A percentile compares a stretch with the other conserved stretches of the same genome.
phyloP scores from a whole-genome alignment of 2,888 invertebrate species.

The Herminia tarsipennalis region DNA sequence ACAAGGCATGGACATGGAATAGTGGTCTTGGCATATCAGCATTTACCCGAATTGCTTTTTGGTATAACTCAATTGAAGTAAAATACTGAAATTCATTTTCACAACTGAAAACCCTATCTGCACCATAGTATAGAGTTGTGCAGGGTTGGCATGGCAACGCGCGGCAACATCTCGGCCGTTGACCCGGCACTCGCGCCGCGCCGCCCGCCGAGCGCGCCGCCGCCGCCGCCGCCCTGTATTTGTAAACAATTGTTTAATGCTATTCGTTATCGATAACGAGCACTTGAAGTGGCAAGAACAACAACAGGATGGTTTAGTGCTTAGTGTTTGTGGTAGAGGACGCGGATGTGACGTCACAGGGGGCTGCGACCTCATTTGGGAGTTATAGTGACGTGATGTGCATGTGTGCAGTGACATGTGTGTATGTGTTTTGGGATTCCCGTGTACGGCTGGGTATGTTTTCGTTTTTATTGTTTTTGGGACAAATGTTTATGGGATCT shows the following conservation, averaged over 20 bases:
- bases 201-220: constrained; percentile 56
- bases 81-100: too few species aligned
- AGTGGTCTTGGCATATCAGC: too few species aligned
- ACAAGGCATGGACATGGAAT: too few species aligned
- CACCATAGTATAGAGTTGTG: constrained; percentile 40
- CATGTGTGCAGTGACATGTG: constrained; percentile 3
- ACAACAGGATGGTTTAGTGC: neutral
- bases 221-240: constrained; percentile 47
- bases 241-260: constrained; percentile 54
- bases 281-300: constrained; percentile 10
- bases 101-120: neutral
- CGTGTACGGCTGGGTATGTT: constrained; percentile 1
- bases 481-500: neutral
- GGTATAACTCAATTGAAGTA: too few species aligned
- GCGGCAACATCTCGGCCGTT: constrained; percentile 57
- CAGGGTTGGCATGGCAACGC: constrained; percentile 62
- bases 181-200: constrained; percentile 54
- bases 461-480: neutral
- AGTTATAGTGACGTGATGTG: neutral
- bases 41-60: too few species aligned
- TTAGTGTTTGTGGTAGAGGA: constrained; percentile 11
- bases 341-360: neutral
- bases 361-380: neutral
- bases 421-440: neutral
- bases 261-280: constrained; percentile 42